phyloP scores from a whole-genome alignment of 1,140 invertebrate genomes.

The Episyrphus balteatus region DNA sequence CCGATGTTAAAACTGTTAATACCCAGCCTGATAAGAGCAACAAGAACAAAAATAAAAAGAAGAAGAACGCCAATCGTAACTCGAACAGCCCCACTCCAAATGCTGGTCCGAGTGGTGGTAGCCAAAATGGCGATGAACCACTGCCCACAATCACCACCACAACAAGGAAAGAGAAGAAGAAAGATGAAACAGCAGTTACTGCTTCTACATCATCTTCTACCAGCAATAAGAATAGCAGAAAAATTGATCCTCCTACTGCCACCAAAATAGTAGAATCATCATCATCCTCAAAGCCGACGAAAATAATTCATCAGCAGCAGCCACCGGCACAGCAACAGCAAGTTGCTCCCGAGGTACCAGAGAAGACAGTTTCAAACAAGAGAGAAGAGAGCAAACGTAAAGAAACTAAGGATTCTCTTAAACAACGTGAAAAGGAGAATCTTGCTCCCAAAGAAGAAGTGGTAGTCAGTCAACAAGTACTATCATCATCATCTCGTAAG shows the following conservation, averaged over 20 bases:
- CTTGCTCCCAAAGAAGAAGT: slow-evolving; percentile 31
- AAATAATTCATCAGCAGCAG: slow-evolving; percentile 3
- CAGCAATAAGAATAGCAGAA: neutral
- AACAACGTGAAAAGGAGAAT: slow-evolving; percentile 35
- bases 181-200: slow-evolving; percentile 11
- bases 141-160: too few species aligned
- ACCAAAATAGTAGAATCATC: too few species aligned
- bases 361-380: slow-evolving; percentile 5
- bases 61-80: slow-evolving; percentile 48
- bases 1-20: slow-evolving; percentile 48
- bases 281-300: too few species aligned
- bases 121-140: neutral
- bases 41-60: slow-evolving; percentile 69
- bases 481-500: neutral
- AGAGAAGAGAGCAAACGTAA: slow-evolving; percentile 9
- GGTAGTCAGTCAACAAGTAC: neutral
- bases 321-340: neutral
- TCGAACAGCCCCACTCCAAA: neutral
- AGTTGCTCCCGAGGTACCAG: neutral
- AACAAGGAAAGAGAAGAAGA: neutral
- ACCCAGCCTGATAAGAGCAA: slow-evolving; percentile 18
- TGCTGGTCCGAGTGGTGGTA: too few species aligned
- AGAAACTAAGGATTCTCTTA: neutral
- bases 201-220: slow-evolving; percentile 8
- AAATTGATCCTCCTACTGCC: too few species aligned